Evolutionary conservation across 2,797 vertebrate genomes (phyloP).

Genomic region (Manis pentadactyla): DNA sequence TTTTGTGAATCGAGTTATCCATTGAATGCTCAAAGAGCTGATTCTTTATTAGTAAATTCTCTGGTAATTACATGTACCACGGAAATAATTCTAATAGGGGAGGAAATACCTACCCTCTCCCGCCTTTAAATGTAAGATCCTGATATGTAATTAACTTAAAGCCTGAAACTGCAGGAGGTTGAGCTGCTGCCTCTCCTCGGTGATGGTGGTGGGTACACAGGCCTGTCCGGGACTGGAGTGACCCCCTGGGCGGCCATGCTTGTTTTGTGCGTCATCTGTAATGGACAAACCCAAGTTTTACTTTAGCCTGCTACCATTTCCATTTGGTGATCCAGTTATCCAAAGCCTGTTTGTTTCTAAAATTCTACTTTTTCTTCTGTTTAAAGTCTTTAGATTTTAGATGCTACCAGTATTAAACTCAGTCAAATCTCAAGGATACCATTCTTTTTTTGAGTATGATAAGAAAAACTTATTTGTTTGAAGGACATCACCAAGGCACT

Average conservation of each 20-base stretch:
- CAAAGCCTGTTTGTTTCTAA: neutral
- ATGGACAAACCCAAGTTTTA: neutral
- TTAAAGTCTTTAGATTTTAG: conserved; percentile 6
- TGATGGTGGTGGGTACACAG: neutral
- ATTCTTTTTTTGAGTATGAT: neutral
- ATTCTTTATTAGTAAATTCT: neutral
- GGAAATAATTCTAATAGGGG: neutral
- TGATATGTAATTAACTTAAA: neutral
- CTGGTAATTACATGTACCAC: neutral
- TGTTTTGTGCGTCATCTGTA: neutral
- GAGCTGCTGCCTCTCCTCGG: neutral
- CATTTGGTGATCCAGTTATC: neutral
- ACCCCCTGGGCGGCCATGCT: neutral
- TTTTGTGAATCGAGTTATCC: neutral
- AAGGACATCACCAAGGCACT: neutral
- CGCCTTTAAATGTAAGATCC: neutral
- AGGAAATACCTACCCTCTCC: neutral
- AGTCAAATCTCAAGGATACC: neutral
- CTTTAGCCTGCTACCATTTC: neutral
- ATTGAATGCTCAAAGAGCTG: neutral
- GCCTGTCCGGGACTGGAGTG: neutral
- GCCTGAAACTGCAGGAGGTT: neutral
- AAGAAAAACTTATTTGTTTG: neutral
- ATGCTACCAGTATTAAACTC: neutral
- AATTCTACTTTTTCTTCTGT: neutral